Evolutionary conservation across 2,113 vertebrate genomes (phyloP), one percentile per base, ranked within the genome.

Genomic region (Kobus ellipsiprymnus): DNA sequence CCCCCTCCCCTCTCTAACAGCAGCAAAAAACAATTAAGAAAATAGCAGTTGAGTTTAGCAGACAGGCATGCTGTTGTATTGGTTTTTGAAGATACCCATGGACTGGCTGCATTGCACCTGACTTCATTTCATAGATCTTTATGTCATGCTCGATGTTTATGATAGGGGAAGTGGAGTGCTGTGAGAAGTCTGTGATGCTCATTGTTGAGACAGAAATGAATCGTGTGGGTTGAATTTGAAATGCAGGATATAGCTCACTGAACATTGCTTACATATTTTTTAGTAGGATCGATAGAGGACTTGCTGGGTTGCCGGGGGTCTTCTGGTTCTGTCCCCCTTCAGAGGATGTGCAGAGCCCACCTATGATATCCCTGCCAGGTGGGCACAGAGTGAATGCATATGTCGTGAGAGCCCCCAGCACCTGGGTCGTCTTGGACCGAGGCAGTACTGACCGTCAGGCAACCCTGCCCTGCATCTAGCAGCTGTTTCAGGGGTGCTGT

Each of bases 341-440:
- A n/a, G 10, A 36, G 55, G 54, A 54, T 25, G 30, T 33, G 13
- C 77, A 16, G 2, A 44, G 52, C 33, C 54, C 46, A 6, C 5
- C 71, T 60, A 2, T 84, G 64, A 27, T 30, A 2, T 30, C 82
- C 2, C 14, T 59, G 64, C 57, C 78, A 30, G 64, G 46, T 33
- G 25, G 36, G 36, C 29, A 1, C 1, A 2, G 33, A 21, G 21
- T 9, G 57, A 30, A 36, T 19, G 25, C 11, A 1, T 6, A 40
- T 9, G 52, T 36, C 0, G 1, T 55, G 15, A 33, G 21, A 11
- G 57, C 2, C n/a, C 13, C 17, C 7, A 2, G 33, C 25, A 21
- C 17, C 19, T 3, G 27, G 30, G 27, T 23, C 30, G 9, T 60
- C 54, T n/a, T 11, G 46, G 60, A n/a, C 54, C 0, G 0, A 36